Evolutionary conservation across 2,113 vertebrate genomes (phyloP).

Genomic region (Oceanites oceanicus): DNA sequence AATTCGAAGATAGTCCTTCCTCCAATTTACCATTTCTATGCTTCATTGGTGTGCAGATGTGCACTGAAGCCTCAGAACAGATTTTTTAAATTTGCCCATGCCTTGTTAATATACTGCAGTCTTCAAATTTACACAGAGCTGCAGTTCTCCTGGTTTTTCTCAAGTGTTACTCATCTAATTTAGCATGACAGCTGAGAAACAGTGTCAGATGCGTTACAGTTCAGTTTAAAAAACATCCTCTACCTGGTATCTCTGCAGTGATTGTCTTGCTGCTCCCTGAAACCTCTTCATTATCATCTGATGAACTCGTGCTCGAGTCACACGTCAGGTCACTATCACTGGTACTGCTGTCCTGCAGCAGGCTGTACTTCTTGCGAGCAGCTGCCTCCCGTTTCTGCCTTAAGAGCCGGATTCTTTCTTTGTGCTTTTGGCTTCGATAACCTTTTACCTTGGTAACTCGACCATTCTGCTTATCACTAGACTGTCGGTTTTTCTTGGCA

Average conservation of each 20-base stretch:
- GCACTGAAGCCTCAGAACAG: conserved; percentile 55
- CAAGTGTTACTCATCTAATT: conserved; percentile 74
- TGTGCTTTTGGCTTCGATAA: conserved; percentile 95
- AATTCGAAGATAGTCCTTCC: conserved; percentile 53
- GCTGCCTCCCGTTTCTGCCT: conserved; percentile 95
- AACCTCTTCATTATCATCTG: conserved; percentile 87
- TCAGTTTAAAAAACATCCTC: conserved; percentile 84
- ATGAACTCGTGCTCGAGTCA: conserved; percentile 91
- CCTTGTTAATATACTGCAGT: conserved; percentile 71
- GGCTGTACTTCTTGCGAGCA: conserved; percentile 93
- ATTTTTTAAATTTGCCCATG: conserved; percentile 18
- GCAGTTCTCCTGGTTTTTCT: conserved; percentile 72
- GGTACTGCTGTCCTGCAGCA: conserved; percentile 98
- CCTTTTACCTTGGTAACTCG: conserved; percentile 87
- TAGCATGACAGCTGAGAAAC: conserved; percentile 72
- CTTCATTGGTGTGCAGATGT: conserved; percentile 55
- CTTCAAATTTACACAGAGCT: conserved; percentile 77
- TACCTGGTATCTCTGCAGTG: conserved; percentile 98
- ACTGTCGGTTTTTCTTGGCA: conserved; percentile 95
- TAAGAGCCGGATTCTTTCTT: conserved; percentile 90
- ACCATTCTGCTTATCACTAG: conserved; percentile 90
- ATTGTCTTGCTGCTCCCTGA: conserved; percentile 96
- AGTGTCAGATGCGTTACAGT: conserved; percentile 67
- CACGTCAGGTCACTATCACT: conserved; percentile 98
- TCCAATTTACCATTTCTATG: conserved; percentile 36